phyloP scores from a whole-genome alignment of 37 sponge, comb jelly and placozoan species.

The Trichoplax adhaerens region DNA sequence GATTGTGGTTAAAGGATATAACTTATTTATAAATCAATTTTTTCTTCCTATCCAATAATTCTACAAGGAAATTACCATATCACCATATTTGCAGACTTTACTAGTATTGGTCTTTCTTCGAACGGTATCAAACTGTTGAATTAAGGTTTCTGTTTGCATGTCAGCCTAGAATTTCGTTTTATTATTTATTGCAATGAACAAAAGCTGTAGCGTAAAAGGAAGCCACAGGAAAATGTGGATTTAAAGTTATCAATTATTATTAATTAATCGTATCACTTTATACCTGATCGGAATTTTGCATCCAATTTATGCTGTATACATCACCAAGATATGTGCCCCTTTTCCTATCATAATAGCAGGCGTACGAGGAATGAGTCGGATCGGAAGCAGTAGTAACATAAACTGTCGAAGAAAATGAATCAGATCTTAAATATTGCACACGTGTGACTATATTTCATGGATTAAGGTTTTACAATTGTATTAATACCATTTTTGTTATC shows the following conservation, averaged over 20 bases:
- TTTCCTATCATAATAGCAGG: conserved; percentile 40
- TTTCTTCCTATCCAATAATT: not conserved
- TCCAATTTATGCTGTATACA: conserved; percentile 66
- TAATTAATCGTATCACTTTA: not conserved
- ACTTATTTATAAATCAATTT: too few relatives aligned
- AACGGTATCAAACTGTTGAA: conserved; percentile 38
- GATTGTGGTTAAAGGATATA: not conserved
- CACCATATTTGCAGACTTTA: conserved; percentile 43
- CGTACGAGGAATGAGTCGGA: conserved; percentile 39
- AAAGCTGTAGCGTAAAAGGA: not conserved
- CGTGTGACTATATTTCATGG: not conserved
- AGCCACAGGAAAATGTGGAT: too few relatives aligned
- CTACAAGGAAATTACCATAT: conserved; percentile 18
- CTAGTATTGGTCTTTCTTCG: conserved; percentile 46
- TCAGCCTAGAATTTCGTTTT: conserved; percentile 11
- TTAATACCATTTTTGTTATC: conserved; percentile 20
- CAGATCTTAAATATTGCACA: not conserved
- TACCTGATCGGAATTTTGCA: conserved; percentile 53
- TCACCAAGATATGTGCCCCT: conserved; percentile 57
- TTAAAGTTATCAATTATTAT: too few relatives aligned
- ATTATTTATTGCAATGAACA: not conserved
- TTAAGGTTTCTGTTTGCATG: conserved; percentile 27
- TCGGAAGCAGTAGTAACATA: conserved; percentile 55
- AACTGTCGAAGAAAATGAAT: conserved; percentile 7
- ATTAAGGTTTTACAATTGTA: not conserved